phyloP scores from a whole-genome alignment of 2,113 vertebrate genomes.

The Nanger granti region DNA sequence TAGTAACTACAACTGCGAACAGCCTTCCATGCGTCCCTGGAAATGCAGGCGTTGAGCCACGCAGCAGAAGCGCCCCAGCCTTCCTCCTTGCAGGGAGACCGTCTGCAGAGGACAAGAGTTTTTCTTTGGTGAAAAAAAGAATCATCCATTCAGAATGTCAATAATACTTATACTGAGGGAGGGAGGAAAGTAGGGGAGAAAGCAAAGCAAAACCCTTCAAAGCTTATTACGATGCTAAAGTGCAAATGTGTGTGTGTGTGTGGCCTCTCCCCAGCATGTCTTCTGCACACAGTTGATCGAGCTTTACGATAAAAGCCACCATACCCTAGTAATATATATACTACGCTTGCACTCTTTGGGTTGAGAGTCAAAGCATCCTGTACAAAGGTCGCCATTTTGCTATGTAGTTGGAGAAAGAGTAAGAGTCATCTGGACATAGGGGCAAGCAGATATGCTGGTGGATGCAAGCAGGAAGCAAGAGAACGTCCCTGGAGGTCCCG shows the following conservation, averaged over 20 bases:
- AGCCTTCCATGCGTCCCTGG: background rate
- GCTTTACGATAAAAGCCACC: background rate
- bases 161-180: background rate
- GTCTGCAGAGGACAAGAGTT: background rate
- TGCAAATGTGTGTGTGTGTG: background rate
- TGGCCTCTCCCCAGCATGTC: background rate
- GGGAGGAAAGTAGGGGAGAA: too few relatives aligned
- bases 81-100: background rate
- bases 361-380: background rate
- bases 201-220: background rate
- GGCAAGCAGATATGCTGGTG: background rate
- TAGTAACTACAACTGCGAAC: background rate
- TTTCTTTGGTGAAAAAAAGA: background rate
- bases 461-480: background rate
- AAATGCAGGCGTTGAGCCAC: fast-evolving
- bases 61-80: background rate
- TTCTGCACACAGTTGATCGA: fast-evolving
- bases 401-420: fast-evolving
- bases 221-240: background rate
- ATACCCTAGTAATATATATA: fast-evolving
- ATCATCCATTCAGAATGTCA: background rate
- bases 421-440: background rate
- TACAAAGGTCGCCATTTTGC: background rate
- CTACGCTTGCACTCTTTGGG: background rate
- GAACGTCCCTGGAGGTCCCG: background rate